Base-by-base conservation (phyloP, 2,113 vertebrate genomes). In the Marmota monax region DNA sequence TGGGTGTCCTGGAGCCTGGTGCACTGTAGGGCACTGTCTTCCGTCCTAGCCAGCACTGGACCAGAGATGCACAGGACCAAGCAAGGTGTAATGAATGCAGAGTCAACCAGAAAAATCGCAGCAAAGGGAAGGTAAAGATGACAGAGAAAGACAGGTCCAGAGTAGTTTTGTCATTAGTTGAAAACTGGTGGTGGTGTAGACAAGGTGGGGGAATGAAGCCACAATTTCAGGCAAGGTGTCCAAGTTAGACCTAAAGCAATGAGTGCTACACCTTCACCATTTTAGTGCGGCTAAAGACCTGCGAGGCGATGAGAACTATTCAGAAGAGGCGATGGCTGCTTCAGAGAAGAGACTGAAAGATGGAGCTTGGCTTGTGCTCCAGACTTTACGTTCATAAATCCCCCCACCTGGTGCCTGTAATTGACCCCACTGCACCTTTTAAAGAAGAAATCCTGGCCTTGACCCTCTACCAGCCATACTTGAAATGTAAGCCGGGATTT, bases 361-460 rank as follows among this genome's bases (percentile, higher is more conserved):
- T 1, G 27, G 7, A 63, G 29, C 42, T 37, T 4, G 25, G 51
- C 53, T 61, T 29, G 1, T 1, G 27, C 34, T 39, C 42, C n/a
- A 20, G 0, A 0, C 10, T 22, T 29, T 32, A 4, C 7, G 65
- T 14, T 51, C 7, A 3, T 51, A 1, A 20, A 13, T 45, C 0
- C 34, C 0, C 34, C 4, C 9, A 1, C 1, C 4, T 25, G 16
- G 56, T 16, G 4, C 56, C 37, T 14, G 16, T 13, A 2, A 2
- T 25, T 8, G 72, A 7, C 27, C 70, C 20, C 4, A 37, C 0
- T 0, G 18, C 10, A 18, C 20, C 17, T 20, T 13, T 37, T 23
- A 25, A 8, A n/a, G 45, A 27, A 16, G 1, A 29, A 0, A 7
- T 48, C 74, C 5, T 2, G 20, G 17, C 6, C 23, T 39, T 25